These are phyloP conservation scores for Bombus fervidus DNA, from an alignment of 1,140 invertebrate genomes.

Conservation along the genomic window DNA sequence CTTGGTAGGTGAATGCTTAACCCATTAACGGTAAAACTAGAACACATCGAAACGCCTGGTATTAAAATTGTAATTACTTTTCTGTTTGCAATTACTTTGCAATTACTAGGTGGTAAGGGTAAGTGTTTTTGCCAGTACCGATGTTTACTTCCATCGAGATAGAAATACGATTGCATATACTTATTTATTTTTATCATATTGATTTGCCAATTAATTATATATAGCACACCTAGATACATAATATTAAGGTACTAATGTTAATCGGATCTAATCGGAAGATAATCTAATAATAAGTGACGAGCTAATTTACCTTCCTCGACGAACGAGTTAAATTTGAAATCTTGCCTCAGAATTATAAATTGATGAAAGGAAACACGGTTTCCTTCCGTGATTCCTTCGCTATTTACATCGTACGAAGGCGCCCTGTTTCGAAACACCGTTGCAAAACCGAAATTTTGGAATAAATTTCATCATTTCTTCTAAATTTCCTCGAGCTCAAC, in stretches of 20 bases:
- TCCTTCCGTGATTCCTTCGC: background rate
- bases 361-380: background rate
- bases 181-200: background rate
- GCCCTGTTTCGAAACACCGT: background rate
- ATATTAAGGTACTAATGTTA: background rate
- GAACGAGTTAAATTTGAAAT: no score
- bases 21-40: no score
- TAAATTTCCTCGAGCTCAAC: constrained; percentile 33
- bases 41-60: no score
- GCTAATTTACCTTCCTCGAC: no score
- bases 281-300: no score
- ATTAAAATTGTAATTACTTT: background rate
- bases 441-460: constrained; percentile 16
- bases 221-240: background rate
- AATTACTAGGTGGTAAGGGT: background rate
- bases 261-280: background rate
- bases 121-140: no score
- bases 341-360: background rate
- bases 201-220: background rate
- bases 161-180: background rate
- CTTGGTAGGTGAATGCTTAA: no score
- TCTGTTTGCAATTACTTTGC: background rate
- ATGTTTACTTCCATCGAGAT: background rate
- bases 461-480: constrained; percentile 8
- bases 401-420: background rate